Evolutionary conservation across 2,797 vertebrate species (phyloP), one percentile per base, ranked within the genome.

Genomic region (Gambusia yucatana): DNA sequence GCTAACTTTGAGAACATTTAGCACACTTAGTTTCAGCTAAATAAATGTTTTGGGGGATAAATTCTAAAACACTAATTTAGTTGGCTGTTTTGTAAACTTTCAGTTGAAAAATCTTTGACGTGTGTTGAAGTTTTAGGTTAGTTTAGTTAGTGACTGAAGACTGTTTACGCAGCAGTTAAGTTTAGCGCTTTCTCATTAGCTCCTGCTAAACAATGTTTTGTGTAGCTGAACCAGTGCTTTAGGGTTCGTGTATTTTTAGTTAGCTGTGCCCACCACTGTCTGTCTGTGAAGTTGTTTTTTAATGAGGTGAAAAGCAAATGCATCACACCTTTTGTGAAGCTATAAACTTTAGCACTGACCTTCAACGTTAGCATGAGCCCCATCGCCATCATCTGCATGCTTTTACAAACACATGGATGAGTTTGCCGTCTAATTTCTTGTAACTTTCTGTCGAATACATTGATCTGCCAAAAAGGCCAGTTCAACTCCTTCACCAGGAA

Each of bases 321-420:
- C 2, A 41, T 25, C 2, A 16, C 9, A 16, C 6, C 8, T 0
- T 28, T 22, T 59, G n/a, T 30, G 52, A 36, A 46, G 43, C 20
- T 72, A 33, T 33, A 22, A 6, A 9, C 55, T 59, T n/a, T 28
- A 22, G 39, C 4, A 10, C 67, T 9, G 36, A 41, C 63, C 36
- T 11, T 48, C 36, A n/a, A 28, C 7, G 50, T 74, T 59, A 79
- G 74, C 80, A 78, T 76, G 76, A 87, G 84, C 80, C 70, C 70
- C 70, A n/a, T 46, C 33, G 0, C 69, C 69, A 52, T 48, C 33
- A 0, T 73, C 22, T 39, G 20, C 46, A 4, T 47, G 71, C 65
- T 17, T 4, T 76, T 20, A 55, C 52, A 25, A 61, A 84, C 77
- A 80, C 84, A 82, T 78, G 82, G 79, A 89, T 83, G 84, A 84